Evolutionary conservation across 2,797 vertebrate genomes (phyloP), one percentile per base, ranked within the genome.

Genomic region (Hemitrygon akajei): DNA sequence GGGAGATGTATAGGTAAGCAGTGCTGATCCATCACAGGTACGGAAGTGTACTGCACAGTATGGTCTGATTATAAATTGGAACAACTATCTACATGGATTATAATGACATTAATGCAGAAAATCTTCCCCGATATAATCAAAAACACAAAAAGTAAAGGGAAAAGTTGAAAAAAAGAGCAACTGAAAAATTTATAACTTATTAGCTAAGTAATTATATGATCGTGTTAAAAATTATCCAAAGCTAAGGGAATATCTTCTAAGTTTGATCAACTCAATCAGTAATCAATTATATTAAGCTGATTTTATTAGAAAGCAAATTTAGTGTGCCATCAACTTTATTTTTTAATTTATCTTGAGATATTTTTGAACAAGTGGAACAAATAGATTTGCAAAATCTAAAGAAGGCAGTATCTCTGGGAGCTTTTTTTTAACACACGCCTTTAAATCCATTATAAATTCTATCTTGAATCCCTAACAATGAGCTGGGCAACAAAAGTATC

Each of bases 391-490:
- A 69, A 89, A 69, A 69, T 89, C 60, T 34, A 89, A 89, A 89
- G n/a, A 89, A 69, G 89, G 63, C 60, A 89, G 86, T 1, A 20
- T 89, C 60, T 89, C 69, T 89, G 86, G 63, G 60, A 89, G 60
- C 30, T 69, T 89, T 86, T 89, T 89, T 89, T 69, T 22, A 87
- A 69, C 86, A 89, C 86, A 89, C 22, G 86, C 60, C 86, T 89
- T 69, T 89, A 69, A 89, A 89, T 63, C 37, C n/a, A 89, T 89
- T 89, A 89, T 93, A 58, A 93, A 93, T 93, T 93, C 91, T 47
- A 76, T 93, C 91, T 93, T 76, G 71, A 93, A 47, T 76, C 71
- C 40, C 71, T 16, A 93, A 93, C 91, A 93, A 93, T 56, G 73
- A 93, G 34, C 25, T 58, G 20, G 69, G 56, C 47, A 93, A 76